A percentile compares a stretch with the other conserved stretches of the same genome.
These are phyloP conservation scores for Atethmia centrago DNA, from an alignment of 2,888 invertebrate genomes.

Conservation along the genomic window DNA sequence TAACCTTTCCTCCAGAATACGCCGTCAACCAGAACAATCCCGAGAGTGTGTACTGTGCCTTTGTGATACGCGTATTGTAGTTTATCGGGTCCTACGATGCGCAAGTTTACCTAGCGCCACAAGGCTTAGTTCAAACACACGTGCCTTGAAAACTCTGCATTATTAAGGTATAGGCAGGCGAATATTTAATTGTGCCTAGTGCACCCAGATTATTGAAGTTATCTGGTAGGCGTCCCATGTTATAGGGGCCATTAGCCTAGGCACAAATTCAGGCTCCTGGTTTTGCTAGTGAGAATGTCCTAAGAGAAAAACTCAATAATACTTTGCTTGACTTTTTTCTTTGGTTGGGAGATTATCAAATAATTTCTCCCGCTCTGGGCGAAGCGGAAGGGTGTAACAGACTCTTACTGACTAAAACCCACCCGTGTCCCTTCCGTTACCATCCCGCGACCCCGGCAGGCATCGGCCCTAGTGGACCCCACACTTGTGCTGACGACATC, in stretches of 20 bases:
- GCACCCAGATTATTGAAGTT: background rate
- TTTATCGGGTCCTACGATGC: slow-evolving; percentile 32
- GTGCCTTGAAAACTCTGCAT: slow-evolving; percentile 7
- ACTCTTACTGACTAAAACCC: too few relatives aligned
- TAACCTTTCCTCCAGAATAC: slow-evolving; percentile 22
- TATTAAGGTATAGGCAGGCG: background rate
- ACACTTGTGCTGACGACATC: too few relatives aligned
- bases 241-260: background rate
- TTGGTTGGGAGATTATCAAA: too few relatives aligned
- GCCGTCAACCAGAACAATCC: slow-evolving; percentile 17
- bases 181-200: background rate
- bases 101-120: background rate
- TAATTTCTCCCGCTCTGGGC: too few relatives aligned
- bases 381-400: too few relatives aligned
- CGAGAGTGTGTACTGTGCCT: slow-evolving; percentile 34
- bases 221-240: background rate
- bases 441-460: too few relatives aligned
- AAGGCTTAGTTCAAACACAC: slow-evolving; percentile 7
- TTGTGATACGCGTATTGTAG: slow-evolving; percentile 38
- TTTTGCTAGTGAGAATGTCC: background rate
- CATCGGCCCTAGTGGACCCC: too few relatives aligned
- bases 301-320: background rate
- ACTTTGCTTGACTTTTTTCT: too few relatives aligned
- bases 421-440: too few relatives aligned
- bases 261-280: background rate